A percentile compares a stretch with the other conserved stretches of the same genome.
These are phyloP conservation scores for Nansenia antarctica DNA, from an alignment of 2,113 vertebrate species.

Conservation along the genomic window DNA sequence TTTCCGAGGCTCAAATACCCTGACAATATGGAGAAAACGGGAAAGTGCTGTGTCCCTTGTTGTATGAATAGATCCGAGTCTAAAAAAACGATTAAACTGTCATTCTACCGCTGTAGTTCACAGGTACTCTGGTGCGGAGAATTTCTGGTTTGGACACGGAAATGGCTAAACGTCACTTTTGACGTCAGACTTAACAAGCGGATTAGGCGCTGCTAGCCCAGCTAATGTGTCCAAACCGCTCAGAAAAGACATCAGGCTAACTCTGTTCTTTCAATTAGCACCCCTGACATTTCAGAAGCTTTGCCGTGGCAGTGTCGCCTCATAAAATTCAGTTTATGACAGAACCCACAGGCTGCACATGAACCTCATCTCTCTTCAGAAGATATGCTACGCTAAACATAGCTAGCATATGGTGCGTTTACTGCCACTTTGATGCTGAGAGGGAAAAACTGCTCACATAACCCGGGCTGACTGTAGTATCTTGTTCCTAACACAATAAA, in stretches of 20 bases:
- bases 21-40: no score
- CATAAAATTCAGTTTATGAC: not conserved
- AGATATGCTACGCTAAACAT: not conserved
- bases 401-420: not conserved
- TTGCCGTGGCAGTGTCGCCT: not conserved
- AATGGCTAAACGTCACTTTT: no score
- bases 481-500: not conserved
- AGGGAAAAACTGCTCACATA: not conserved
- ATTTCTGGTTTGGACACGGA: no score
- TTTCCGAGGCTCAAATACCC: no score
- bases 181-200: no score
- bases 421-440: not conserved
- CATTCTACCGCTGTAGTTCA: no score
- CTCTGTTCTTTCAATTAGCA: not conserved
- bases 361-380: not conserved
- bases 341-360: not conserved
- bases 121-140: no score
- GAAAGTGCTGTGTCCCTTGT: no score
- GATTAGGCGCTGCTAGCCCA: no score
- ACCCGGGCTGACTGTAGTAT: not conserved
- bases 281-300: not conserved
- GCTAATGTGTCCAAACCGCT: not conserved
- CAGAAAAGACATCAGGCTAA: not conserved
- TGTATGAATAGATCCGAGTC: no score
- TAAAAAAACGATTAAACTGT: no score